Evolutionary conservation across 2,888 invertebrate genomes (phyloP), one percentile per base, ranked within the genome.

Genomic region (Hoplodrina blanda): DNA sequence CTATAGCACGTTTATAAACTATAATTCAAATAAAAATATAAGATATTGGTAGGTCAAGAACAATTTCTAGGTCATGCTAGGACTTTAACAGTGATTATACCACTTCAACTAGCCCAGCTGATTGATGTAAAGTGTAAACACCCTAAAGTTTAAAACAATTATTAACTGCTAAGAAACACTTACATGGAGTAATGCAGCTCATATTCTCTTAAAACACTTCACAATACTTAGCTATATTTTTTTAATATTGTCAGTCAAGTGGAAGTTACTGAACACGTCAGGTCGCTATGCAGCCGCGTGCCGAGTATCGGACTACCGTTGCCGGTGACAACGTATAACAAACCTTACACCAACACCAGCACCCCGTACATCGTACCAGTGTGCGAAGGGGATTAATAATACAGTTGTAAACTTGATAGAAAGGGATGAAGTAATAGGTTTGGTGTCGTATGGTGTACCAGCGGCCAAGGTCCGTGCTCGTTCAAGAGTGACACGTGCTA

Each of bases 241-340:
- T 86, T 87, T 76, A 79, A 82, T 91, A 91, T 90, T 90, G 89
- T 90, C 88, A 81, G 89, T 90, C 88, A 81, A 81, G 78, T 92
- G 91, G 91, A 93, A 91, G 92, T 86, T 86, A 85, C 77, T 75
- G 87, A 82, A 85, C 88, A 90, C 92, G 93, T 89, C 89, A 89
- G 90, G 84, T 89, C 85, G 80, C 89, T 89, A 87, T 85, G 87
- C 85, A 89, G 89, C 89, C 89, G 89, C 87, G 89, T 89, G 89
- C 86, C 90, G 88, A 93, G 93, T 95, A 91, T 94, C 88, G 90
- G 89, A 90, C 92, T 91, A 88, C 91, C 91, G 95, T 96, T 95
- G 95, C 95, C 90, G 84, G 81, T 91, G 93, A 92, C 95, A 93
- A 95, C 95, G 92, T 89, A 89, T 90, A 95, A 95, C 95, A 95